Percentiles rank a stretch among this genome's conserved stretches.
phyloP scores from a whole-genome alignment of 2,113 vertebrate genomes.

The Lepus timidus region DNA sequence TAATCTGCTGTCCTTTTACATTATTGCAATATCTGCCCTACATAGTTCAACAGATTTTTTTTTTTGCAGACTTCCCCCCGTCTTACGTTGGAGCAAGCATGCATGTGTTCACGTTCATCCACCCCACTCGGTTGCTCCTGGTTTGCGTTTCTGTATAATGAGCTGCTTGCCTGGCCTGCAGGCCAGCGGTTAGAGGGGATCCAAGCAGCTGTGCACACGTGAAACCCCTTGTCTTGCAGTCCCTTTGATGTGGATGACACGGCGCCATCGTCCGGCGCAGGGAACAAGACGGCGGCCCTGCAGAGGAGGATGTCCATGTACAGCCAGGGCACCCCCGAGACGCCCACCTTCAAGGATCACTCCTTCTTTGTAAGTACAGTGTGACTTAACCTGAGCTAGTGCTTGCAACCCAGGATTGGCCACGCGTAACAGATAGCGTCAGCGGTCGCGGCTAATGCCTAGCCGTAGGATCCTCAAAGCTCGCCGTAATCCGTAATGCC shows the following conservation, averaged over 20 bases:
- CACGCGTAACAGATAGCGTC: background rate
- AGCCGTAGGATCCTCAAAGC: rapidly evolving
- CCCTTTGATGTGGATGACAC: slow-evolving; percentile 98
- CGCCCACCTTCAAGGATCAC: slow-evolving; percentile 96
- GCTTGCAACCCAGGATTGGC: background rate
- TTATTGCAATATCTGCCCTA: background rate
- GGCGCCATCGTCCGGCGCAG: slow-evolving; percentile 93
- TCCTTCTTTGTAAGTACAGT: slow-evolving; percentile 95
- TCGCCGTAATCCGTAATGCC: background rate
- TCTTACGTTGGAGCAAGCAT: background rate
- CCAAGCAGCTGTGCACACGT: rapidly evolving
- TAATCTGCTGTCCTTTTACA: background rate
- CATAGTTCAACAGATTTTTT: background rate
- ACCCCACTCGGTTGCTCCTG: background rate
- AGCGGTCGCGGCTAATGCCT: background rate
- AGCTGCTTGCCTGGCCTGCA: background rate
- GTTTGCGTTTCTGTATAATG: background rate
- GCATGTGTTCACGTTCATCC: background rate
- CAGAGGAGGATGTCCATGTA: slow-evolving; percentile 97
- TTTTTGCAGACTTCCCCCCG: background rate
- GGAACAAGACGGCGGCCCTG: slow-evolving; percentile 94
- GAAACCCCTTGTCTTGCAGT: slow-evolving; percentile 83
- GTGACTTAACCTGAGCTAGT: slow-evolving; percentile 1
- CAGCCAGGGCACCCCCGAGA: slow-evolving; percentile 98
- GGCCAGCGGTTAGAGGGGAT: rapidly evolving